phyloP scores from a whole-genome alignment of 2,113 vertebrate genomes.

The Illadopsis cleaveri region DNA sequence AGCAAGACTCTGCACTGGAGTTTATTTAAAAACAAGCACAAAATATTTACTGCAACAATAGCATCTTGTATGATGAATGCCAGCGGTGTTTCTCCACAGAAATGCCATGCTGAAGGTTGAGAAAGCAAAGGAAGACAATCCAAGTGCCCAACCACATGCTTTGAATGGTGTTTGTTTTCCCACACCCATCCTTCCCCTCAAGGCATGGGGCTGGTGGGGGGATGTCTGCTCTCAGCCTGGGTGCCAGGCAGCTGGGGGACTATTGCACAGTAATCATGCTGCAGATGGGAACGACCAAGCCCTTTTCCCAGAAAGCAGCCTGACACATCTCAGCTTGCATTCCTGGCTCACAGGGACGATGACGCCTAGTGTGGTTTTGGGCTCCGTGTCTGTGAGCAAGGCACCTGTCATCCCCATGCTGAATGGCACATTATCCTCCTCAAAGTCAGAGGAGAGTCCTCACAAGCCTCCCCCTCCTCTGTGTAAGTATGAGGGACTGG shows the following conservation, averaged over 20 bases:
- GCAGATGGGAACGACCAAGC: not conserved
- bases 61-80: not conserved
- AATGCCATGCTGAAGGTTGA: not conserved
- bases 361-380: not conserved
- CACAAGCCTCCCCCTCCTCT: not conserved
- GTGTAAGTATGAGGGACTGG: not conserved
- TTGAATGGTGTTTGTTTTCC: not conserved
- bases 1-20: not conserved
- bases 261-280: not conserved
- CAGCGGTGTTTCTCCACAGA: not conserved
- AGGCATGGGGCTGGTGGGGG: not conserved
- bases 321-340: not conserved
- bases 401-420: not conserved
- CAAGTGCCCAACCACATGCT: not conserved
- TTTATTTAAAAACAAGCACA: slow-evolving; percentile 9
- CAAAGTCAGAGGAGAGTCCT: not conserved
- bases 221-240: not conserved
- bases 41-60: not conserved
- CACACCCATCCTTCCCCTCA: not conserved
- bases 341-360: not conserved
- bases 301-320: slow-evolving; percentile 35
- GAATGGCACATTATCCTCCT: not conserved
- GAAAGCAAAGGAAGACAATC: not conserved
- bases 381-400: not conserved
- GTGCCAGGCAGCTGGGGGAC: not conserved